Evolutionary conservation across 1,140 invertebrate species (phyloP).

Genomic region (Papilio aristodemus): DNA sequence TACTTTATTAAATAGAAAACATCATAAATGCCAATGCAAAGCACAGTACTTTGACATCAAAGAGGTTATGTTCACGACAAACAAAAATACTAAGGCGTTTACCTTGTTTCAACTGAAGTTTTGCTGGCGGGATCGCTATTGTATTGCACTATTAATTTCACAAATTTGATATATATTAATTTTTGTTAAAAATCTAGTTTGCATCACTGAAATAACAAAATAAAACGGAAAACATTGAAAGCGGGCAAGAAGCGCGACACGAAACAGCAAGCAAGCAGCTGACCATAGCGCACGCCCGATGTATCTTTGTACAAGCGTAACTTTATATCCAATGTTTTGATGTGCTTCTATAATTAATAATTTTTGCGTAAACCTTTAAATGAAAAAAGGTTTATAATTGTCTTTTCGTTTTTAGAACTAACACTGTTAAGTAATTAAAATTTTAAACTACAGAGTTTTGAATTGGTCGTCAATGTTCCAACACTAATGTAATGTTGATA

Average conservation of each 20-base stretch:
- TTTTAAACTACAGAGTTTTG: not conserved
- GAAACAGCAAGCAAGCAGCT: slow-evolving; percentile 81
- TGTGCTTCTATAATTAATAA: slow-evolving; percentile 6
- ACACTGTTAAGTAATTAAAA: not conserved
- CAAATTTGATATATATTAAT: slow-evolving; percentile 65
- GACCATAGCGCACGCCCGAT: slow-evolving; percentile 68
- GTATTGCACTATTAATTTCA: slow-evolving; percentile 69
- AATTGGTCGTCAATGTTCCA: too few relatives aligned
- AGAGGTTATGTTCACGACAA: slow-evolving; percentile 79
- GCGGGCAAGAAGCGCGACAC: slow-evolving; percentile 81
- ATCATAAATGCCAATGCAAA: slow-evolving; percentile 54
- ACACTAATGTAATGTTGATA: not conserved
- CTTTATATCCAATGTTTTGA: slow-evolving; percentile 20
- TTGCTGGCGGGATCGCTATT: slow-evolving; percentile 67
- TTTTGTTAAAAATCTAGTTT: slow-evolving; percentile 76
- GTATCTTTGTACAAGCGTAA: slow-evolving; percentile 64
- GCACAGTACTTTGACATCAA: slow-evolving; percentile 53
- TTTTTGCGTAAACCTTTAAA: slow-evolving; percentile 13
- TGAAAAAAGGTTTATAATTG: not conserved
- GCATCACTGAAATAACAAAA: slow-evolving; percentile 81
- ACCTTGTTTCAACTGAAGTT: slow-evolving; percentile 68
- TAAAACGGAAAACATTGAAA: slow-evolving; percentile 82
- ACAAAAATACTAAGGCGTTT: slow-evolving; percentile 80
- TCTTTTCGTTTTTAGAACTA: too few relatives aligned
- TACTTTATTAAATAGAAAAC: slow-evolving; percentile 29